These are phyloP conservation scores for Portevinia maculata DNA, from an alignment of 2,888 invertebrate species.

Conservation along the genomic window DNA sequence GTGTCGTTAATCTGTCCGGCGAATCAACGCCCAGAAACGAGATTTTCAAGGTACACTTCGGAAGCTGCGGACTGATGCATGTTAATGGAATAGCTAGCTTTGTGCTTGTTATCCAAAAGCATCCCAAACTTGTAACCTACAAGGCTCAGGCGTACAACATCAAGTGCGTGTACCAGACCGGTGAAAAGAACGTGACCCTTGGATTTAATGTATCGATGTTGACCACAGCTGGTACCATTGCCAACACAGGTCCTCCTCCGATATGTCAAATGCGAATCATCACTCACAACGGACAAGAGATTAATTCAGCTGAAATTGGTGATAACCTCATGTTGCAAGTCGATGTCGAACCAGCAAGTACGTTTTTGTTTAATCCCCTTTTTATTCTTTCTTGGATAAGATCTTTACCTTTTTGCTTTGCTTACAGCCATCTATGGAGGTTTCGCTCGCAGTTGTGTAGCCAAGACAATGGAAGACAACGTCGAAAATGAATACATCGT, in stretches of 20 bases:
- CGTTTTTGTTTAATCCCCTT: constrained; percentile 77
- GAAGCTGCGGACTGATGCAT: constrained; percentile 95
- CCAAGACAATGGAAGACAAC: constrained; percentile 94
- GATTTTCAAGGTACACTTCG: constrained; percentile 94
- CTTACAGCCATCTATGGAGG: constrained; percentile 93
- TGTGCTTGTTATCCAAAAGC: constrained; percentile 97
- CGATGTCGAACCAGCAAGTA: constrained; percentile 90
- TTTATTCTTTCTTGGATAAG: background rate
- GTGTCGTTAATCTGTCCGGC: constrained; percentile 90
- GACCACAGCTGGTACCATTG: constrained; percentile 96
- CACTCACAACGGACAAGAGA: constrained; percentile 92
- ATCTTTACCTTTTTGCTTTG: constrained; percentile 9
- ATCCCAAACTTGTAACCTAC: constrained; percentile 96
- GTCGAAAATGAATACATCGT: constrained; percentile 95
- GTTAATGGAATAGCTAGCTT: constrained; percentile 96
- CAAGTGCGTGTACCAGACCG: constrained; percentile 96
- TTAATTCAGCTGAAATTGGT: constrained; percentile 95
- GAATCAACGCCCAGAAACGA: constrained; percentile 87
- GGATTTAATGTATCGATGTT: constrained; percentile 98
- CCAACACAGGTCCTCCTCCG: constrained; percentile 97
- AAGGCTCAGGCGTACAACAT: constrained; percentile 98
- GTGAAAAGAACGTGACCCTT: constrained; percentile 94
- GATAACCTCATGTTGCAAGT: constrained; percentile 94
- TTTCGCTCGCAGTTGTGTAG: constrained; percentile 95
- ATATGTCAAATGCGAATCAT: constrained; percentile 96